Base-by-base conservation (phyloP, 1,140 invertebrate genomes). In the Brachionus koreanus region DNA sequence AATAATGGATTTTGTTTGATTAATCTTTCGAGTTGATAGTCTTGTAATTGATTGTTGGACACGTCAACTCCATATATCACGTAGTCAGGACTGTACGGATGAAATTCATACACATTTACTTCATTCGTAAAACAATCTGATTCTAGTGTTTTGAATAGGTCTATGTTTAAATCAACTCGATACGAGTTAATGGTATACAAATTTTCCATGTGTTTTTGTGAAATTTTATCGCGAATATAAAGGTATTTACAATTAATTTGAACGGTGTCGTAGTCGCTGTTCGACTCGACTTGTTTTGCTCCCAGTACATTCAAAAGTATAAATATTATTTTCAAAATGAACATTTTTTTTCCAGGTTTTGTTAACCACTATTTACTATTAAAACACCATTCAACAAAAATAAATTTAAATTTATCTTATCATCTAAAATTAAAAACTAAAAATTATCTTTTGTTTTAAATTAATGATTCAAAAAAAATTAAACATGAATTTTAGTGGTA, bases 1-100 rank as follows among this genome's bases (percentile, higher is more conserved):
- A 77, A 61, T 35, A 61, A 19, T 46, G 43, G 37, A 52, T 77
- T 77, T 52, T 61, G 42, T 19, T 52, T 77, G 43, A 77, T 52
- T 57, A 77, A n/a, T 7, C 25, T 57, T 37, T 77, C 74, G 23
- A 77, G 42, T n/a, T 77, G 42, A 61, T 19, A 7, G 12, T 77
- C 74, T 6, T 77, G 16, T 6, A 77, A 25, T 7, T 52, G 19
- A 23, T 61, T 77, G 74, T 52, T 57, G 19, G 46, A 57, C 33
- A 77, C 23, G 46, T 77, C 74, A 13, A 77, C 25, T 3, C 74
- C 74, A n/a, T 37, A 77, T 1, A 77, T 23, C 19, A 29, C 74
- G 16, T 49, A 77, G 3, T 69, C 37, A 39, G 65, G 65, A n/a
- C 39, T 9, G n/a, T 37, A 13, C 12, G 65, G 65, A 19, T 69